Conservation (phyloP, 2,797 vertebrate genomes). For the Microcaecilia unicolor region DNA sequence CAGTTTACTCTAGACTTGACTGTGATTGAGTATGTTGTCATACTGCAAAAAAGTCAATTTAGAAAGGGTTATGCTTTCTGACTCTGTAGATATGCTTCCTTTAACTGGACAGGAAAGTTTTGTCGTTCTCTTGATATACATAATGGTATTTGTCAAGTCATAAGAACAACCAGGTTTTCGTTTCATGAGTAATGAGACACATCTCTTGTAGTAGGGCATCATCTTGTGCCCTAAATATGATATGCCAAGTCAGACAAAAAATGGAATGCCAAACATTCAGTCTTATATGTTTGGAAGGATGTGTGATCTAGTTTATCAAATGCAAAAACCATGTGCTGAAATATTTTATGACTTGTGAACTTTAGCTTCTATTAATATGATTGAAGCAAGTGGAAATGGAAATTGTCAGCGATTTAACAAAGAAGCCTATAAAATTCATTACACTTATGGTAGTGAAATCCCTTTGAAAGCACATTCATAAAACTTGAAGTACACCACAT, state of each 20-base stretch:
- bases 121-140: slow-evolving; percentile 1
- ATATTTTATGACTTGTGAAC: slow-evolving; percentile 57
- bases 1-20: no score
- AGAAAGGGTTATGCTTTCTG: background rate
- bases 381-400: slow-evolving; percentile 69
- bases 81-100: background rate
- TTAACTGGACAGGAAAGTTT: background rate
- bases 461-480: slow-evolving; percentile 51
- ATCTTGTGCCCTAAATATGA: slow-evolving; percentile 19
- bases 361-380: slow-evolving; percentile 66
- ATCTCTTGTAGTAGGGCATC: slow-evolving; percentile 17
- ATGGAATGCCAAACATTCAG: slow-evolving; percentile 26
- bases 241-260: slow-evolving; percentile 39
- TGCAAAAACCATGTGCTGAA: slow-evolving; percentile 33
- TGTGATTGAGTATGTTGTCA: no score
- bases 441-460: slow-evolving; percentile 52
- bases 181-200: slow-evolving; percentile 27
- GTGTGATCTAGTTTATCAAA: slow-evolving; percentile 46
- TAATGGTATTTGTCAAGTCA: slow-evolving; percentile 23
- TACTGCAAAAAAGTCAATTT: background rate
- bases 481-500: slow-evolving; percentile 44
- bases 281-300: slow-evolving; percentile 34
- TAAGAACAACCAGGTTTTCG: slow-evolving; percentile 22
- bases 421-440: slow-evolving; percentile 59
- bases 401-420: slow-evolving; percentile 75